phyloP scores from a whole-genome alignment of 2,113 vertebrate genomes.

The Eurypyga helias region DNA sequence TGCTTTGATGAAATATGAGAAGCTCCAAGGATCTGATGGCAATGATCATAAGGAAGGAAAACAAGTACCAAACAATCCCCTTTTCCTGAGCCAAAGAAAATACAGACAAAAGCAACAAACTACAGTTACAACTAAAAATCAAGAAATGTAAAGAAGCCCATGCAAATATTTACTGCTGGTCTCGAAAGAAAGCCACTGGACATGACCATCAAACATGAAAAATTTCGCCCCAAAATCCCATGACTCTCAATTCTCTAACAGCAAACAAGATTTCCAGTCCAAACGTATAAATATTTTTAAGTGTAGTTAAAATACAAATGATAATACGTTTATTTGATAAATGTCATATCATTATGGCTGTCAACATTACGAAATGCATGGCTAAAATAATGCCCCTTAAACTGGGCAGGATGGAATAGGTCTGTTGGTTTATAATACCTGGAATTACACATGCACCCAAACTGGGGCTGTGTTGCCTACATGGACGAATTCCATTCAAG shows the following conservation, averaged over 20 bases:
- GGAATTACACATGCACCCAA: neutral
- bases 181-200: neutral
- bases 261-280: neutral
- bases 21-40: neutral
- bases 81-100: conserved; percentile 3
- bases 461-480: neutral
- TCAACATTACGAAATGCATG: neutral
- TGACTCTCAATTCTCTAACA: neutral
- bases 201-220: neutral
- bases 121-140: neutral
- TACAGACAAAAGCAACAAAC: neutral
- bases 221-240: neutral
- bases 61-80: neutral
- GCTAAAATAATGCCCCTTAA: neutral
- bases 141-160: conserved; percentile 12
- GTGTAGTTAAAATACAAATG: neutral
- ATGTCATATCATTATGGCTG: neutral
- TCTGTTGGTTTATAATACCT: neutral
- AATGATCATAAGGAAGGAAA: neutral
- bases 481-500: neutral
- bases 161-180: neutral
- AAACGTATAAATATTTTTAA: neutral
- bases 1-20: neutral
- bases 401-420: neutral
- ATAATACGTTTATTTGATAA: neutral